A percentile compares a stretch with the other conserved stretches of the same genome.
Conservation (phyloP, 1,140 invertebrate species). For the Eupristina koningsbergeri region DNA sequence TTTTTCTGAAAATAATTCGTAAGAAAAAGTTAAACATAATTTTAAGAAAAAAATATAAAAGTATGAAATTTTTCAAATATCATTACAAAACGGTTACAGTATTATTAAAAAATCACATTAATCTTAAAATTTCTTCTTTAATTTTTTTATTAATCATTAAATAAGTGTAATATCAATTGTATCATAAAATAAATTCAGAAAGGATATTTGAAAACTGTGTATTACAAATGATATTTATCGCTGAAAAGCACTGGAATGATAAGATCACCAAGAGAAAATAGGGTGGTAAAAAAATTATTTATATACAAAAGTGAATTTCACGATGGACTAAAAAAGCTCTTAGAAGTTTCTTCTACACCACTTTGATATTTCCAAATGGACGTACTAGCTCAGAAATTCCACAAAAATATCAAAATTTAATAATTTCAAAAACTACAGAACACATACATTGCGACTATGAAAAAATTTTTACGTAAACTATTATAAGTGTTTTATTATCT, state of each 20-base stretch:
- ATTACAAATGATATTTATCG: not conserved
- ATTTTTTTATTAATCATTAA: not conserved
- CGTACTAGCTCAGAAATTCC: not conserved
- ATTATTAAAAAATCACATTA: too few species aligned
- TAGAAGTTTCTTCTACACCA: not conserved
- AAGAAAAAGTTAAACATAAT: not conserved
- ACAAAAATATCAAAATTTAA: not conserved
- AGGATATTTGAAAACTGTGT: not conserved
- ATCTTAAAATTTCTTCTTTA: too few species aligned
- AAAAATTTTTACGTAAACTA: too few species aligned
- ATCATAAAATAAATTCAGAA: not conserved
- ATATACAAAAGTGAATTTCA: not conserved
- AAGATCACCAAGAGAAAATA: not conserved
- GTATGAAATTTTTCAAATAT: too few species aligned
- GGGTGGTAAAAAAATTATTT: not conserved
- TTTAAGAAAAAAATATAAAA: too few species aligned
- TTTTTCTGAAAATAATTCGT: not conserved
- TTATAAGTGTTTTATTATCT: too few species aligned
- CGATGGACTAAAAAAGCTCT: constrained; percentile 13
- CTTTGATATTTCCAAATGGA: not conserved
- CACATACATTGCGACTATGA: too few species aligned
- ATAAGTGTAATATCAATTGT: not conserved
- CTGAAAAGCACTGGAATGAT: not conserved
- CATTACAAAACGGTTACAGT: too few species aligned
- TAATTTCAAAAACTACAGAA: not conserved